phyloP scores from a whole-genome alignment of 1,140 invertebrate species.

The Zaprionus capensis region DNA sequence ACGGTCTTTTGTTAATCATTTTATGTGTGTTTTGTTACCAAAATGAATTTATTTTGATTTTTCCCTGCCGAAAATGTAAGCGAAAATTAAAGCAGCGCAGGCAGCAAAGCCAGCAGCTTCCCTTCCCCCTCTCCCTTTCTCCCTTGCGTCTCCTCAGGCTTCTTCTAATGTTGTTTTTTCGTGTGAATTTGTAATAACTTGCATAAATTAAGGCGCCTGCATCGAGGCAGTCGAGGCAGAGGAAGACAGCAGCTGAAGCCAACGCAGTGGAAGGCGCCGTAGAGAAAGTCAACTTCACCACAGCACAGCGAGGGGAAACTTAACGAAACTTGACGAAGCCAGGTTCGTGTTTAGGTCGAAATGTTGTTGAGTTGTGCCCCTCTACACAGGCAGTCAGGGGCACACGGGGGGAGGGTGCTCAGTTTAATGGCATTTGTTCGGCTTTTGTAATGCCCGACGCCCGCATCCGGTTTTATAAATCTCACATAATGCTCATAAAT shows the following conservation, averaged over 20 bases:
- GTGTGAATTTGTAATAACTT: slow-evolving; percentile 82
- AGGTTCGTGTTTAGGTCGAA: slow-evolving; percentile 43
- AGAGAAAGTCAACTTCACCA: slow-evolving; percentile 35
- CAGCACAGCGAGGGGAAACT: slow-evolving; percentile 38
- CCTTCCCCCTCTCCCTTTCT: not conserved
- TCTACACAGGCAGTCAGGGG: not conserved
- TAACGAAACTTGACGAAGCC: slow-evolving; percentile 26
- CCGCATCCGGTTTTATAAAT: slow-evolving; percentile 49
- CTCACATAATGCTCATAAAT: slow-evolving; percentile 63
- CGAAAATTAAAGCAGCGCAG: slow-evolving; percentile 63
- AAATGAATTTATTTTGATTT: slow-evolving; percentile 66
- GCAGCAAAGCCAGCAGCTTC: slow-evolving; percentile 22
- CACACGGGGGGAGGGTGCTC: not conserved
- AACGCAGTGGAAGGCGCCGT: not conserved
- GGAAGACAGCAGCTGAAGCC: not conserved
- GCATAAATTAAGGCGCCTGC: slow-evolving; percentile 75
- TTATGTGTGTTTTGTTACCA: slow-evolving; percentile 48
- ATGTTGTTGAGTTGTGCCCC: slow-evolving; percentile 42
- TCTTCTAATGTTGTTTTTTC: slow-evolving; percentile 73
- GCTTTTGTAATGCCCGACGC: slow-evolving; percentile 9
- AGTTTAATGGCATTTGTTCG: slow-evolving; percentile 31
- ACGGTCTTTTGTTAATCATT: slow-evolving; percentile 59
- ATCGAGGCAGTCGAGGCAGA: slow-evolving; percentile 7
- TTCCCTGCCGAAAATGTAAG: slow-evolving; percentile 48
- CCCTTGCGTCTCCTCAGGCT: not conserved